These are phyloP conservation scores for Urophycis tenuis DNA, from an alignment of 2,797 vertebrate species.

Conservation along the genomic window DNA sequence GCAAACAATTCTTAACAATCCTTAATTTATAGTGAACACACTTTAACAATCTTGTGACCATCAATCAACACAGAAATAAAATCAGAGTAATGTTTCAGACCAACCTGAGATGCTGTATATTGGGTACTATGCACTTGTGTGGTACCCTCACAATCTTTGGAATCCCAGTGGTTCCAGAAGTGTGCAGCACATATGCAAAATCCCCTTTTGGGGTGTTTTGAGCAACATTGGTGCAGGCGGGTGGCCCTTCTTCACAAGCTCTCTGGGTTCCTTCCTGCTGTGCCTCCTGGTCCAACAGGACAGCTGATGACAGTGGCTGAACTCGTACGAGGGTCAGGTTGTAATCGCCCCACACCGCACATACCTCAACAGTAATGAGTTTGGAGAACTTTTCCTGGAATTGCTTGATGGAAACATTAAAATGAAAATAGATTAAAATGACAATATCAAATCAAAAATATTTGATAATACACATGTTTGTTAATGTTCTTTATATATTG, in stretches of 20 bases:
- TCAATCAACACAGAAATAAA: not conserved
- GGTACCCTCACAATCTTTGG: conserved; percentile 91
- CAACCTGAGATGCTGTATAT: conserved; percentile 85
- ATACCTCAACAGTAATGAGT: conserved; percentile 51
- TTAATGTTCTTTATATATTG: not conserved
- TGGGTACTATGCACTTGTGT: conserved; percentile 86
- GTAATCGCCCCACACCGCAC: conserved; percentile 58
- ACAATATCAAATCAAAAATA: too few species aligned
- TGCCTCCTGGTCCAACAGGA: conserved; percentile 3
- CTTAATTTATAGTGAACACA: not conserved
- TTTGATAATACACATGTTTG: not conserved
- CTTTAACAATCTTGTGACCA: not conserved
- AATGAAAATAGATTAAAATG: not conserved
- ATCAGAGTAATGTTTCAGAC: conserved; percentile 29
- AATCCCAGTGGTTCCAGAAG: conserved; percentile 89
- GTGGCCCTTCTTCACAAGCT: not conserved
- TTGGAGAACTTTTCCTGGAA: conserved; percentile 66
- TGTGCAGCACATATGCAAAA: conserved; percentile 86
- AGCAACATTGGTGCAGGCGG: conserved; percentile 17
- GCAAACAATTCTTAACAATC: not conserved
- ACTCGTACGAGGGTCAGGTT: conserved; percentile 73
- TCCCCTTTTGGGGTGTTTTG: conserved; percentile 38
- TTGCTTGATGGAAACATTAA: conserved; percentile 56
- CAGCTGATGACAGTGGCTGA: conserved; percentile 17
- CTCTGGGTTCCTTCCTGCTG: not conserved